Evolutionary conservation across 2,888 invertebrate species (phyloP).

Genomic region (Campoplex nolae): DNA sequence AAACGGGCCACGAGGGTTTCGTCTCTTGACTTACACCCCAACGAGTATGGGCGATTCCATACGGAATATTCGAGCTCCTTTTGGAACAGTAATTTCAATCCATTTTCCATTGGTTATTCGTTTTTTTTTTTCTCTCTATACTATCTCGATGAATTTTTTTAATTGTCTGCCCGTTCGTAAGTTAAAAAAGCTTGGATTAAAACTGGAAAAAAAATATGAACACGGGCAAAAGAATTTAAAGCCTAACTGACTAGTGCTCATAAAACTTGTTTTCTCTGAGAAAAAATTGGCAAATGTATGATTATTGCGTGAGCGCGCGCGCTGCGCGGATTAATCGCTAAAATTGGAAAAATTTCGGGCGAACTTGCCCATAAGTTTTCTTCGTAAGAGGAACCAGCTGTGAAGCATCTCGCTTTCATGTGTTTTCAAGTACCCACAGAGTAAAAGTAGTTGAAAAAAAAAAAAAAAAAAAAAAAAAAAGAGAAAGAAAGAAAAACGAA

Average conservation of each 20-base stretch:
- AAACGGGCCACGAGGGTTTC: slow-evolving; percentile 52
- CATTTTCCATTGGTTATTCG: neutral
- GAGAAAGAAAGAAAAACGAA: slow-evolving; percentile 31
- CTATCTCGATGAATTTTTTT: neutral
- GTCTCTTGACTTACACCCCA: slow-evolving; percentile 20
- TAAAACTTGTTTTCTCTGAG: neutral
- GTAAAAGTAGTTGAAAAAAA: slow-evolving; percentile 31
- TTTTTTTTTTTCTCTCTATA: neutral
- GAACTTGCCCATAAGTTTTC: neutral
- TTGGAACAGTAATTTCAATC: neutral
- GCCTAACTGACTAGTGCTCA: neutral
- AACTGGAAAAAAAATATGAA: too few relatives aligned
- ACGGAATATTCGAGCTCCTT: neutral
- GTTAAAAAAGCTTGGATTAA: neutral
- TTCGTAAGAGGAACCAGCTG: slow-evolving; percentile 54
- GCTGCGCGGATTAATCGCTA: neutral
- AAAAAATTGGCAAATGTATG: neutral
- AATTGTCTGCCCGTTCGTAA: neutral
- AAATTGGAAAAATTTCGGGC: neutral
- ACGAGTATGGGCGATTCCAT: slow-evolving; percentile 13
- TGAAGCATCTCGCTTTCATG: slow-evolving; percentile 44
- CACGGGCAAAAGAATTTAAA: too few relatives aligned
- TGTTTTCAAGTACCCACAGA: slow-evolving; percentile 53
- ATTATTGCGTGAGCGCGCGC: neutral
- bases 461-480: neutral